Conservation (phyloP, 1,140 invertebrate species). For the Nixonia krombeini region DNA sequence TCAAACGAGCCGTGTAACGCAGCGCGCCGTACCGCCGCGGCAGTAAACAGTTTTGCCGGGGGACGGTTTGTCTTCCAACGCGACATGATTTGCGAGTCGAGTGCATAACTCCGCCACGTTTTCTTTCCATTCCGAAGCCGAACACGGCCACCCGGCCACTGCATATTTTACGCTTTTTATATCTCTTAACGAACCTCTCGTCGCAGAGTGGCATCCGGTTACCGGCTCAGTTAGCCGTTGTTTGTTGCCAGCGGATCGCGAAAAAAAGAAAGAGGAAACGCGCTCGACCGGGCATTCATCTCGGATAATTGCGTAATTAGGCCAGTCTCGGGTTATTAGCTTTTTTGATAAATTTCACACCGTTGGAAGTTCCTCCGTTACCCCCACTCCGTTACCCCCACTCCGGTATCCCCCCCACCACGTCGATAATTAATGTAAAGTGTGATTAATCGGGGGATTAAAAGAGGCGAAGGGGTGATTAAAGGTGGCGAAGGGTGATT, state of each 20-base stretch:
- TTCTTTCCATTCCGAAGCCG: conserved; percentile 36
- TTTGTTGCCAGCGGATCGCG: conserved; percentile 26
- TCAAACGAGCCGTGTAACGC: conserved; percentile 22
- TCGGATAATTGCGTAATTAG: conserved; percentile 58
- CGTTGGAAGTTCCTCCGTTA: too few relatives aligned
- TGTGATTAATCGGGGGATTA: too few relatives aligned
- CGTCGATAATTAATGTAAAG: too few relatives aligned
- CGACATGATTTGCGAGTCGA: conserved; percentile 34
- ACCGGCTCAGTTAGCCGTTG: conserved; percentile 31
- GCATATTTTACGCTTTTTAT: conserved; percentile 33
- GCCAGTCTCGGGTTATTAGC: too few relatives aligned
- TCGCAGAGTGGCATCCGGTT: conserved; percentile 42
- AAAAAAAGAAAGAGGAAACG: too few relatives aligned
- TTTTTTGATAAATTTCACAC: too few relatives aligned
- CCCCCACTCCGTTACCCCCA: too few relatives aligned
- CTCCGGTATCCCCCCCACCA: too few relatives aligned
- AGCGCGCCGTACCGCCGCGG: conserved; percentile 20
- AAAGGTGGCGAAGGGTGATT: too few relatives aligned
- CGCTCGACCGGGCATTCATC: conserved; percentile 25
- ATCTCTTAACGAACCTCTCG: conserved; percentile 45
- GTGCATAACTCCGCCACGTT: conserved; percentile 31
- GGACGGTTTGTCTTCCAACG: conserved; percentile 29
- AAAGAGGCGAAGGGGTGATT: too few relatives aligned
- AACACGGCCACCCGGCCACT: conserved; percentile 18
- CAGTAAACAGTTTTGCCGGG: conserved; percentile 27